Evolutionary conservation across 92 coral and sea anemone species (phyloP).

Genomic region (Diadumene lineata): DNA sequence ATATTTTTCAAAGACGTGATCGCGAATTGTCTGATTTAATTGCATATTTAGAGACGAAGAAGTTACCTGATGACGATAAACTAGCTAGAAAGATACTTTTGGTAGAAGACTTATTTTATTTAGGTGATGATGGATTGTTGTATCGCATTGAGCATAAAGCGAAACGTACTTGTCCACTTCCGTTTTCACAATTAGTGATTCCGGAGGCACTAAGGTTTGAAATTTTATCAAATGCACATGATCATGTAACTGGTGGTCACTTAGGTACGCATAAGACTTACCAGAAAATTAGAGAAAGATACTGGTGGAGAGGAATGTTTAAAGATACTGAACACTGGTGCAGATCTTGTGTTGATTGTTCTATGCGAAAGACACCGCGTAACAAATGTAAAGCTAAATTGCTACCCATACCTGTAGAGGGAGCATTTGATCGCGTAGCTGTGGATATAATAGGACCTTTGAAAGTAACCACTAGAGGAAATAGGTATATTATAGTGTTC

Average conservation of each 20-base stretch:
- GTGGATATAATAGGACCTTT: constrained; percentile 52
- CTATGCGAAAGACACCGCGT: constrained; percentile 41
- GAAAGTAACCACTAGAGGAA: constrained; percentile 23
- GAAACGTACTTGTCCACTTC: neutral
- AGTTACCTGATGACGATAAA: neutral
- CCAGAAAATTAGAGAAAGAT: constrained; percentile 25
- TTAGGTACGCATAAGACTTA: constrained; percentile 43
- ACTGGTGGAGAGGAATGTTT: constrained; percentile 57
- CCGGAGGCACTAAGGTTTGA: constrained; percentile 9
- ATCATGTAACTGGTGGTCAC: constrained; percentile 36
- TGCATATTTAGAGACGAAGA: constrained; percentile 11
- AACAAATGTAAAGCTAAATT: constrained; percentile 26
- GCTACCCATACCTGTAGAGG: too few relatives aligned
- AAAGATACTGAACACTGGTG: constrained; percentile 49
- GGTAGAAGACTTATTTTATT: constrained; percentile 14
- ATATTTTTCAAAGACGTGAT: constrained; percentile 38
- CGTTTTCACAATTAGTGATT: constrained; percentile 10
- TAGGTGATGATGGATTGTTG: constrained; percentile 4
- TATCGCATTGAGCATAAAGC: constrained; percentile 10
- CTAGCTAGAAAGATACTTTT: constrained; percentile 1
- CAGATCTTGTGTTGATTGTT: too few relatives aligned
- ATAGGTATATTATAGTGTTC: too few relatives aligned
- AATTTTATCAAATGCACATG: constrained; percentile 38
- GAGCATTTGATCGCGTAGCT: too few relatives aligned
- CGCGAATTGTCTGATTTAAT: constrained; percentile 22